These are phyloP conservation scores for Agrotis exclamationis DNA, from an alignment of 2,888 invertebrate species.

Conservation along the genomic window DNA sequence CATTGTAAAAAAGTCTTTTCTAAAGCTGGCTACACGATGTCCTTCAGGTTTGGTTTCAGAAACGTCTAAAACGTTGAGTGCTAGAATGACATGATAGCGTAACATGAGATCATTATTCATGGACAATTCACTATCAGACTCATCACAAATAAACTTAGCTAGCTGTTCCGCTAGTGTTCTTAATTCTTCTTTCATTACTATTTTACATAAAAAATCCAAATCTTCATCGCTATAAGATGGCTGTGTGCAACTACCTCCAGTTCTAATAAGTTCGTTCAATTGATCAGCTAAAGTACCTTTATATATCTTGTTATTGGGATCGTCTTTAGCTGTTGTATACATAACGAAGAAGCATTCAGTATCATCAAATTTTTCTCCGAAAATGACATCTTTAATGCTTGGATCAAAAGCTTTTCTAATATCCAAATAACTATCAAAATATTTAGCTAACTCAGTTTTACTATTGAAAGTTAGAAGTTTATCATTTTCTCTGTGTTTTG, in stretches of 20 bases:
- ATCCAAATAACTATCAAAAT: constrained; percentile 42
- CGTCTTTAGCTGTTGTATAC: constrained; percentile 52
- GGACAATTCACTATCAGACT: constrained; percentile 17
- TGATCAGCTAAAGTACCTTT: background rate
- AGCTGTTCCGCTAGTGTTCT: constrained; percentile 32
- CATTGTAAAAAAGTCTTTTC: constrained; percentile 43
- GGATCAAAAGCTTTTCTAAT: constrained; percentile 40
- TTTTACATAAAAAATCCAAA: constrained; percentile 35
- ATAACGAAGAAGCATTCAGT: constrained; percentile 48
- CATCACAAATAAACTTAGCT: constrained; percentile 22
- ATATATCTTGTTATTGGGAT: constrained; percentile 13
- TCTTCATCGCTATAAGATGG: constrained; percentile 32
- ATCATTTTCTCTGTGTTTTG: constrained; percentile 54
- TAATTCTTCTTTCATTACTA: constrained; percentile 39
- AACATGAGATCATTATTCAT: constrained; percentile 49
- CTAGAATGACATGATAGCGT: constrained; percentile 39
- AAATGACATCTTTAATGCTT: constrained; percentile 27
- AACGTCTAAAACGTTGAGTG: too few relatives aligned
- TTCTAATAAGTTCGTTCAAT: constrained; percentile 42
- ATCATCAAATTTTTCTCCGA: constrained; percentile 35
- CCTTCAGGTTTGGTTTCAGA: too few relatives aligned
- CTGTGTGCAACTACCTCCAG: constrained; percentile 29
- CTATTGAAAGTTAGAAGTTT: constrained; percentile 32
- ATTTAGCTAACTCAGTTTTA: constrained; percentile 37
- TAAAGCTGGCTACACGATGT: background rate